phyloP scores from a whole-genome alignment of 2,888 invertebrate species.

The Rhopalosiphum nymphaeae region DNA sequence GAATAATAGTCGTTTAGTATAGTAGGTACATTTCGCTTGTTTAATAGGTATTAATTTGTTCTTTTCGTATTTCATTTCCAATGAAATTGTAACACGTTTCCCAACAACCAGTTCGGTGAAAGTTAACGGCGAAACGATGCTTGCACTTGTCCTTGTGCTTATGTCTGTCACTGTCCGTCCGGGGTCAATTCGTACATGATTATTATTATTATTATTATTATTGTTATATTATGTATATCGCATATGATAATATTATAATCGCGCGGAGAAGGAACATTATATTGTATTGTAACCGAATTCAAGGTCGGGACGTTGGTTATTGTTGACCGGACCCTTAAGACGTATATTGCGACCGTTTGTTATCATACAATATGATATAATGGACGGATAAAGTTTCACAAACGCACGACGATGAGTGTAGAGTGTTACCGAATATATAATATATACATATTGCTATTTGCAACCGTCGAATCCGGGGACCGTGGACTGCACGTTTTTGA shows the following conservation, averaged over 20 bases:
- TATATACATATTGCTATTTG: neutral
- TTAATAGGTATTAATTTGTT: conserved; percentile 50
- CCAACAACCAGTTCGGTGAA: conserved; percentile 47
- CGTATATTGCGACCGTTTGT: neutral
- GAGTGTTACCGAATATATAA: neutral
- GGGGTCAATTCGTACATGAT: conserved; percentile 60
- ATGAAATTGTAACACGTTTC: conserved; percentile 48
- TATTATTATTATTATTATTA: conserved; percentile 40
- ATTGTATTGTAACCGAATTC: conserved; percentile 34
- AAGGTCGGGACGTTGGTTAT: conserved; percentile 34
- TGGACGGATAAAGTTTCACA: conserved; percentile 27
- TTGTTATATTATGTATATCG: neutral
- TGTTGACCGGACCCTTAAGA: conserved; percentile 39
- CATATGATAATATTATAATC: conserved; percentile 19
- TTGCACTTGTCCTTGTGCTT: conserved; percentile 64
- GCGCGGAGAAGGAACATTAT: neutral
- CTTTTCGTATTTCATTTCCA: conserved; percentile 53
- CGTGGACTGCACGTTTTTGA: conserved; percentile 16
- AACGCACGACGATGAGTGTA: neutral
- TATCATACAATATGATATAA: conserved; percentile 4
- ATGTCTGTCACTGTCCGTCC: conserved; percentile 58
- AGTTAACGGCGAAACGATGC: conserved; percentile 31
- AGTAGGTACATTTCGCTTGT: conserved; percentile 5
- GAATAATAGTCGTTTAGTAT: conserved; percentile 40
- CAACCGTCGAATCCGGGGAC: neutral